Evolutionary conservation across 2,113 vertebrate species (phyloP).

Genomic region (Lophochroa leadbeateri): DNA sequence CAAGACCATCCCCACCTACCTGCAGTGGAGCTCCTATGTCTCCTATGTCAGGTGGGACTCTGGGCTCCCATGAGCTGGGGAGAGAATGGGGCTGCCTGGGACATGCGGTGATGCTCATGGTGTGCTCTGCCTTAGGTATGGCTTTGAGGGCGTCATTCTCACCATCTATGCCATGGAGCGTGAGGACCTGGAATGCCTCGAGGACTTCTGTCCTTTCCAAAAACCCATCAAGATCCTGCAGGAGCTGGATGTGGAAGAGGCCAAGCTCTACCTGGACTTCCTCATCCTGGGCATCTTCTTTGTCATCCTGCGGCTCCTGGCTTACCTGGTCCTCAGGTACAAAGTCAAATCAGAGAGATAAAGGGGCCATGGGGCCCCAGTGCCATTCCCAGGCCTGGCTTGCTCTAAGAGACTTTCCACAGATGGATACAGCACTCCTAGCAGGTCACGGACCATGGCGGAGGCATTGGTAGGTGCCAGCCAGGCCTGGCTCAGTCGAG

Average conservation of each 20-base stretch:
- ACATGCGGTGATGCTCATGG: accelerated
- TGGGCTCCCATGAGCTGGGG: not conserved
- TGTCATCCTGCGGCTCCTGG: conserved; percentile 88
- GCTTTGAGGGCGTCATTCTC: conserved; percentile 95
- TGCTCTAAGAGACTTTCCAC: not conserved
- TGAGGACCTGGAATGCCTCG: conserved; percentile 86
- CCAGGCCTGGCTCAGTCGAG: conserved; percentile 58
- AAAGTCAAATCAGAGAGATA: conserved; percentile 96
- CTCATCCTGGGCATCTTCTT: conserved; percentile 94
- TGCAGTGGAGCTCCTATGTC: conserved; percentile 97
- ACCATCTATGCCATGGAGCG: conserved; percentile 98
- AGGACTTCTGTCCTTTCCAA: conserved; percentile 86
- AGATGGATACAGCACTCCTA: not conserved
- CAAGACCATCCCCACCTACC: conserved; percentile 97
- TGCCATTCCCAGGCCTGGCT: not conserved
- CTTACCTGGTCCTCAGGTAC: conserved; percentile 94
- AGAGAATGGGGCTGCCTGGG: not conserved
- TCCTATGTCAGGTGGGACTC: conserved; percentile 93
- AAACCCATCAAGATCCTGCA: conserved; percentile 90
- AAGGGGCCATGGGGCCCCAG: not conserved
- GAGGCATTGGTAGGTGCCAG: not conserved
- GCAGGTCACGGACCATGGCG: not conserved
- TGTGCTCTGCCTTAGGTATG: conserved; percentile 80
- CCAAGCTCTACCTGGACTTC: conserved; percentile 97
- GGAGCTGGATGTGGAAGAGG: conserved; percentile 91